phyloP scores from a whole-genome alignment of 2,888 invertebrate species.

The Aquatica leii region DNA sequence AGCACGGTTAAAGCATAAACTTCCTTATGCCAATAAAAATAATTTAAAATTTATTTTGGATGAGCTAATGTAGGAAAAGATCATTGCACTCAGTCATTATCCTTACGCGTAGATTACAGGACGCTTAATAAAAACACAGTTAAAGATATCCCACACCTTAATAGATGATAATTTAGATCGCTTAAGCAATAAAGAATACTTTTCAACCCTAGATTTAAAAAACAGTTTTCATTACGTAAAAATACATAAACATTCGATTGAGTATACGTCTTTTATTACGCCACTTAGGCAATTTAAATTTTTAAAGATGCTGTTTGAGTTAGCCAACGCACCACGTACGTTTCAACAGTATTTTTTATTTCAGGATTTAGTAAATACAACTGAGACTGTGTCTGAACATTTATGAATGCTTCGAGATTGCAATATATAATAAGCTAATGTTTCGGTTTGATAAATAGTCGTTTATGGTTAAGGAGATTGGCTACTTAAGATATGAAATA shows the following conservation, averaged over 20 bases:
- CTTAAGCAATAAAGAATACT: too few relatives aligned
- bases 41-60: too few relatives aligned
- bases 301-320: conserved; percentile 40
- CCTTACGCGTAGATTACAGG: conserved; percentile 6
- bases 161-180: conserved; percentile 40
- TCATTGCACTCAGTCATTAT: too few relatives aligned
- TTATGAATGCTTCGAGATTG: not conserved
- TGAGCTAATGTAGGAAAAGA: too few relatives aligned
- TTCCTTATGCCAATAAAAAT: too few relatives aligned
- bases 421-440: not conserved
- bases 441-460: conserved; percentile 36
- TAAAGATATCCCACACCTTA: conserved; percentile 12
- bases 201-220: conserved; percentile 42
- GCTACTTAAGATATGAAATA: conserved; percentile 50
- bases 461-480: conserved; percentile 45
- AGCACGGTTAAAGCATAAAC: too few relatives aligned
- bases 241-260: too few relatives aligned
- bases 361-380: conserved; percentile 1
- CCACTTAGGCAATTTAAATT: conserved; percentile 42
- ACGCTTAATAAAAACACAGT: not conserved
- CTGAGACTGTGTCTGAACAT: conserved; percentile 25
- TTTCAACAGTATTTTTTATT: too few relatives aligned
- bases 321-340: too few relatives aligned
- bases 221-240: conserved; percentile 41
- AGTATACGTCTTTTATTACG: conserved; percentile 41